phyloP scores from a whole-genome alignment of 2,888 invertebrate species.

The Phrixothrix hirtus region DNA sequence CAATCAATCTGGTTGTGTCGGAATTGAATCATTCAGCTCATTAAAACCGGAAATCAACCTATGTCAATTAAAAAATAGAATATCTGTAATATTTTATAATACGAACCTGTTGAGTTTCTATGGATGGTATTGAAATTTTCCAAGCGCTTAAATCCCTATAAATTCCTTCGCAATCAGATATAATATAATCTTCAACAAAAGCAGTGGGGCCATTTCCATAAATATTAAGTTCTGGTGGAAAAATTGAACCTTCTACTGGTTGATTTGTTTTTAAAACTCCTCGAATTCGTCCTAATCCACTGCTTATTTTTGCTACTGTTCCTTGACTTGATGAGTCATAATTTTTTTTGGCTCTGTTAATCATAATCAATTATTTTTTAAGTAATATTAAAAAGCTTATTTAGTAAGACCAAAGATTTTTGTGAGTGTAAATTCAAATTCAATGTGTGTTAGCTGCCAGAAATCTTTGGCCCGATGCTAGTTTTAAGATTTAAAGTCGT shows the following conservation, averaged over 20 bases:
- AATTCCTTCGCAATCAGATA: constrained; percentile 56
- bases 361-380: constrained; percentile 8
- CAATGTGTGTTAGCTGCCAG: too few relatives aligned
- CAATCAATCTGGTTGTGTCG: too few relatives aligned
- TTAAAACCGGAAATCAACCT: too few relatives aligned
- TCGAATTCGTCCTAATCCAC: constrained; percentile 64
- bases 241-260: constrained; percentile 57
- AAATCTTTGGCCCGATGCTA: too few relatives aligned
- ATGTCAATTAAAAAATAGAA: too few relatives aligned
- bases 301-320: constrained; percentile 56
- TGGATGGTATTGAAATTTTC: constrained; percentile 65
- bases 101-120: constrained; percentile 53
- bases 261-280: constrained; percentile 63
- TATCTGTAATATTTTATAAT: too few relatives aligned
- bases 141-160: constrained; percentile 67
- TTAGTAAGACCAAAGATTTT: too few relatives aligned
- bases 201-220: constrained; percentile 44
- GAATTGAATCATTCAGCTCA: too few relatives aligned
- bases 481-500: background rate
- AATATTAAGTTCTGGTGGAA: constrained; percentile 44
- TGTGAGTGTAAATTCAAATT: too few relatives aligned
- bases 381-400: too few relatives aligned
- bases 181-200: constrained; percentile 49
- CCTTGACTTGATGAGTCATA: constrained; percentile 40
- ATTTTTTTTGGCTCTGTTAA: constrained; percentile 43